phyloP scores from a whole-genome alignment of 2,113 vertebrate species.

The Nansenia antarctica region DNA sequence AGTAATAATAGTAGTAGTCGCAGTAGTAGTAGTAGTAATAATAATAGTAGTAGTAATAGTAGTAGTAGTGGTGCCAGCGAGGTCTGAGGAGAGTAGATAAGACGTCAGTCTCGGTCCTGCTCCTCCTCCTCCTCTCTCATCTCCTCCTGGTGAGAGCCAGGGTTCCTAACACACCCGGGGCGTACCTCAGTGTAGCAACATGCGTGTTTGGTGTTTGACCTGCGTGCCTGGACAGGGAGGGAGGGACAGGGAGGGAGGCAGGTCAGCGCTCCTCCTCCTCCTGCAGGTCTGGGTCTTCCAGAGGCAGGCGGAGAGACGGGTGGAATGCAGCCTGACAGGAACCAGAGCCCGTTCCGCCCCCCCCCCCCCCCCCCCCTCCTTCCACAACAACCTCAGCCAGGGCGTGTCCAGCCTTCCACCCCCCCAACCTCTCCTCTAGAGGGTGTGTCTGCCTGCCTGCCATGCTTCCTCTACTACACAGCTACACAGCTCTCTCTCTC shows the following conservation, averaged over 20 bases:
- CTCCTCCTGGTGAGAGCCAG: not conserved
- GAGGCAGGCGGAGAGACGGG: not conserved
- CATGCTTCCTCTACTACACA: too few relatives aligned
- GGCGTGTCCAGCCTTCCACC: too few relatives aligned
- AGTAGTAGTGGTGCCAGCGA: not conserved
- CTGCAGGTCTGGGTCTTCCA: not conserved
- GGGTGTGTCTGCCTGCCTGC: not conserved
- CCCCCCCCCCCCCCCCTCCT: not conserved
- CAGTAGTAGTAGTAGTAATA: too few relatives aligned
- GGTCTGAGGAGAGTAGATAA: not conserved
- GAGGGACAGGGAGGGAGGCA: constrained; percentile 6
- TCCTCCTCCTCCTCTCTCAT: not conserved
- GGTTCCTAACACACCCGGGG: too few relatives aligned
- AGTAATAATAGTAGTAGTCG: too few relatives aligned
- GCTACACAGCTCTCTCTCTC: not conserved
- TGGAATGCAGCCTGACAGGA: constrained; percentile 48
- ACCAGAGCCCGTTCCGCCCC: not conserved
- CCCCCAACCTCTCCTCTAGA: not conserved
- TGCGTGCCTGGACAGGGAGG: constrained; percentile 31
- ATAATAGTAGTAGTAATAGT: too few relatives aligned
- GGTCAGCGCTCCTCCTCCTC: constrained; percentile 5
- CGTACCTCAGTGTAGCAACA: too few relatives aligned
- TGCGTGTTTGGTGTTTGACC: not conserved
- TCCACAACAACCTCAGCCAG: constrained; percentile 7
- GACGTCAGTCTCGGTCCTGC: not conserved